These are phyloP conservation scores for Acanthoscelides obtectus DNA, from an alignment of 2,888 invertebrate genomes.

Conservation along the genomic window DNA sequence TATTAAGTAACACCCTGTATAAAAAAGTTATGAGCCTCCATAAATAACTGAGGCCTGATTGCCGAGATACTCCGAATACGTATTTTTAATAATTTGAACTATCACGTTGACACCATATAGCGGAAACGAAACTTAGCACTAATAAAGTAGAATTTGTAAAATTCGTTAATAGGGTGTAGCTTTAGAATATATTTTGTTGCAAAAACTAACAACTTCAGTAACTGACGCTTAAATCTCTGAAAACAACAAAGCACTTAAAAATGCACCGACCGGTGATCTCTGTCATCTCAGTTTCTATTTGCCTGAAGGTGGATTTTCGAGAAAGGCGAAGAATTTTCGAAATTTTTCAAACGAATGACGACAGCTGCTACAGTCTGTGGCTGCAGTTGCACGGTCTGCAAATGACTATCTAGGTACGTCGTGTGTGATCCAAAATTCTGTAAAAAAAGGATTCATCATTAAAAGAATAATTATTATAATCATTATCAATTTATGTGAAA, in stretches of 20 bases:
- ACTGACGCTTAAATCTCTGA: slow-evolving; percentile 18
- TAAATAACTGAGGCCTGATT: too few species aligned
- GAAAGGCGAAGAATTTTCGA: too few species aligned
- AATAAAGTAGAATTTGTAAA: slow-evolving; percentile 11
- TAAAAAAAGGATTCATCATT: too few species aligned
- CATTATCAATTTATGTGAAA: too few species aligned
- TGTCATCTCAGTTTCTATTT: slow-evolving; percentile 1
- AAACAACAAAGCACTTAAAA: slow-evolving; percentile 21
- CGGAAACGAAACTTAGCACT: slow-evolving; percentile 12
- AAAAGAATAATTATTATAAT: too few species aligned
- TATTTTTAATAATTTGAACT: neutral
- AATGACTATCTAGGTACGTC: slow-evolving; percentile 12
- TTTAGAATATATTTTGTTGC: slow-evolving; percentile 22
- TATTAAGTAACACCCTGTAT: too few species aligned
- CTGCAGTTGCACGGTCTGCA: neutral
- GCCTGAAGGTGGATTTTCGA: neutral
- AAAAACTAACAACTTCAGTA: slow-evolving; percentile 20
- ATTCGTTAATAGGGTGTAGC: slow-evolving; percentile 18
- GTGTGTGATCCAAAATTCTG: slow-evolving; percentile 18
- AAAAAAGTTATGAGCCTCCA: too few species aligned
- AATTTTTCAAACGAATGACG: neutral
- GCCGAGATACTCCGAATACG: neutral
- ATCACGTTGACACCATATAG: slow-evolving; percentile 8
- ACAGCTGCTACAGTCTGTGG: neutral
- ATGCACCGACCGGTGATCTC: slow-evolving; percentile 2